phyloP scores from a whole-genome alignment of 2,797 vertebrate genomes.

The Fundulus diaphanus region DNA sequence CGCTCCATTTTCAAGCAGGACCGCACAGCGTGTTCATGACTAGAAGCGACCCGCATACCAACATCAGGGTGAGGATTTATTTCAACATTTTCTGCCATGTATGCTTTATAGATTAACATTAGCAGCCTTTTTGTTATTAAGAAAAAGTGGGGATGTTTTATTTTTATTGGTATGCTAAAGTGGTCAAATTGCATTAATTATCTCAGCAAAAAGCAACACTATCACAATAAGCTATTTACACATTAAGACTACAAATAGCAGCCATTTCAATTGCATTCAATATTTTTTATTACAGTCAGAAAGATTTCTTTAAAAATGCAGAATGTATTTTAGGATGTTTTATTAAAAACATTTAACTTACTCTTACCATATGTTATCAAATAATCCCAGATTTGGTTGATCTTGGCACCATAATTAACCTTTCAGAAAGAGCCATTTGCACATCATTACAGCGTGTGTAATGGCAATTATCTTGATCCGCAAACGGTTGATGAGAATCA shows the following conservation, averaged over 20 bases:
- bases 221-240: background rate
- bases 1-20: constrained; percentile 18
- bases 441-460: constrained; percentile 16
- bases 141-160: background rate
- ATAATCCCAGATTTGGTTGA: constrained; percentile 16
- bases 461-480: constrained; percentile 34
- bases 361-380: background rate
- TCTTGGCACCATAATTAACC: constrained; percentile 42
- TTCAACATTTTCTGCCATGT: background rate
- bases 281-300: background rate
- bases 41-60: background rate
- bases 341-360: background rate
- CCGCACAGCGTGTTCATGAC: background rate
- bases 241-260: background rate
- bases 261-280: background rate
- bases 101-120: background rate
- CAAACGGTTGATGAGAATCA: constrained; percentile 22
- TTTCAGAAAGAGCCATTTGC: constrained; percentile 28
- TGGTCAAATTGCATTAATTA: background rate
- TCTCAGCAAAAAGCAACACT: background rate
- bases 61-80: constrained; percentile 49
- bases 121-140: background rate
- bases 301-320: background rate
- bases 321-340: background rate
- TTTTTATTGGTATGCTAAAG: background rate